A percentile compares a stretch with the other conserved stretches of the same genome.
Evolutionary conservation across 2,113 vertebrate species (phyloP).

Genomic region (Atlantisia rogersi): DNA sequence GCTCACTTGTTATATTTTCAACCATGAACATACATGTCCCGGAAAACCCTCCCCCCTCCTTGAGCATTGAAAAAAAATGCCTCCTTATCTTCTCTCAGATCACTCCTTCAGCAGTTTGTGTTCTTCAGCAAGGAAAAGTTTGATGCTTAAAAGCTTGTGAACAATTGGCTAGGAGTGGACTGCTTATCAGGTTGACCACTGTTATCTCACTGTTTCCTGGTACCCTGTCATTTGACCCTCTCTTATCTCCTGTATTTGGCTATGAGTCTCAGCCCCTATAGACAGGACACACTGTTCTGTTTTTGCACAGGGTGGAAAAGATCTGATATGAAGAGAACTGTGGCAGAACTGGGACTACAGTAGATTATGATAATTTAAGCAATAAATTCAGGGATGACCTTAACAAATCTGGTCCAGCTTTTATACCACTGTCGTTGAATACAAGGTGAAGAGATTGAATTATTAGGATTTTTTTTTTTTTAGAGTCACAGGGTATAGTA

Average conservation of each 20-base stretch:
- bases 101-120: not conserved
- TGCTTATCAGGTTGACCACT: not conserved
- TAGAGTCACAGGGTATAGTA: not conserved
- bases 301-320: not conserved
- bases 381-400: not conserved
- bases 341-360: not conserved
- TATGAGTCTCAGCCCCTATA: not conserved
- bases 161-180: not conserved
- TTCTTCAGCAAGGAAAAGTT: not conserved
- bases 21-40: not conserved
- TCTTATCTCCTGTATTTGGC: not conserved
- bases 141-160: not conserved
- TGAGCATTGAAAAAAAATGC: not conserved
- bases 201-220: not conserved
- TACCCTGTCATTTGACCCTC: rapidly evolving
- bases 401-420: not conserved
- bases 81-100: not conserved
- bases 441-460: not conserved
- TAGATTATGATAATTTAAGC: not conserved
- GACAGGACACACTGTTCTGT: not conserved
- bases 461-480: not conserved
- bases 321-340: not conserved
- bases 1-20: not conserved
- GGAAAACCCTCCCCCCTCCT: not conserved
- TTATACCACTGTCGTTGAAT: not conserved